phyloP scores from a whole-genome alignment of 1,140 invertebrate genomes.

The Melanaphis sacchari region DNA sequence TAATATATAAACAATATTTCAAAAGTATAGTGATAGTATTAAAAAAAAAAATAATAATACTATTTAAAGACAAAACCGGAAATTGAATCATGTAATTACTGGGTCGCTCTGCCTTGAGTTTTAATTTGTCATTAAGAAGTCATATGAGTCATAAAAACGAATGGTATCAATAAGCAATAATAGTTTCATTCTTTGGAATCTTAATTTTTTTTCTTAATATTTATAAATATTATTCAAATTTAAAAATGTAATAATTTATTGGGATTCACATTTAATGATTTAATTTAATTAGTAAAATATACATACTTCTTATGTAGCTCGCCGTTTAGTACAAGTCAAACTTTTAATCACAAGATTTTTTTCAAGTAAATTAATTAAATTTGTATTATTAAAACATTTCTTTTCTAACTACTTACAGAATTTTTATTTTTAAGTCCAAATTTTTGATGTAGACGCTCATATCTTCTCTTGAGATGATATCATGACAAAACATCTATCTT shows the following conservation, averaged over 20 bases:
- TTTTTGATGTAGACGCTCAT: not conserved
- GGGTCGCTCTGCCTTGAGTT: not conserved
- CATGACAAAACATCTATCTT: not conserved
- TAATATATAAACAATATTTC: not conserved
- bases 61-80: not conserved
- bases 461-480: not conserved
- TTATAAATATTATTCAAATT: not conserved
- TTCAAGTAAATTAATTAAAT: not conserved
- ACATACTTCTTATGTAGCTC: not conserved
- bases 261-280: no score
- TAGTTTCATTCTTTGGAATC: not conserved
- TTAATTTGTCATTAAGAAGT: not conserved
- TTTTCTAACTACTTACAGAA: not conserved
- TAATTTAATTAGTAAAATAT: no score
- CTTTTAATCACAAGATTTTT: not conserved
- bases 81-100: not conserved
- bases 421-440: not conserved
- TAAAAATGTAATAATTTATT: not conserved
- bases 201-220: not conserved
- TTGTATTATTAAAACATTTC: not conserved
- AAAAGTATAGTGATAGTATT: not conserved
- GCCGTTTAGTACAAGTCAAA: not conserved
- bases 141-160: not conserved
- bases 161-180: not conserved
- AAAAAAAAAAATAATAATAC: not conserved